Evolutionary conservation across 2,888 invertebrate genomes (phyloP), one percentile per base, ranked within the genome.

Genomic region (Clitarchus hookeri): DNA sequence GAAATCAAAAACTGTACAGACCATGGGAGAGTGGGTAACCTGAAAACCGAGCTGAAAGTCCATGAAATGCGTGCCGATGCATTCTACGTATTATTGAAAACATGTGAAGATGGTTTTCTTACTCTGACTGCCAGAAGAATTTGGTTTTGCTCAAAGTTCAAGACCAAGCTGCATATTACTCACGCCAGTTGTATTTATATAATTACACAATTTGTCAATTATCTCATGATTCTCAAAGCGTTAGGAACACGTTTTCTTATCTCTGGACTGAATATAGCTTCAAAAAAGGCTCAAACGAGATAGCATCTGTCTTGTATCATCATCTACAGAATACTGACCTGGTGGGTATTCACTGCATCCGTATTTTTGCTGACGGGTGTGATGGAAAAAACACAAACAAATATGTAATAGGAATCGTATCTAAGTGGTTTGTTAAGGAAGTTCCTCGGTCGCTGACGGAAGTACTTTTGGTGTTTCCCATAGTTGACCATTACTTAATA

Each of bases 101-200:
- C 65, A 6, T 12, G 11, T 65, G 65, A 65, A 65, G 19, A 65
- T 6, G 65, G 65, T 65, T 6, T 19, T 65, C 65, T 65, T 65
- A 65, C 65, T 12, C 65, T 65, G 23, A 65, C 85, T 90, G 89
- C 78, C 89, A 90, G 87, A 91, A 91, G 87, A 91, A 90, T 85
- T 87, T 89, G 48, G 83, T 87, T 11, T 79, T 90, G 0, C 90
- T 90, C 0, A 89, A 89, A 85, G 87, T 90, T 26, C 90, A 90
- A 0, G 91, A 91, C 86, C 90, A 91, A 88, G 85, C 89, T 16
- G 88, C 89, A 0, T 91, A 91, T 85, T 91, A 90, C 88, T 88
- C 88, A 44, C 88, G 90, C 16, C 91, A 91, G 86, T 84, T 91
- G 25, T 90, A 90, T 87, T 84, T 88, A 9, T 91, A 90, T 85